Conservation (phyloP, 2,888 invertebrate genomes). For the Lithophane semibrunnea region DNA sequence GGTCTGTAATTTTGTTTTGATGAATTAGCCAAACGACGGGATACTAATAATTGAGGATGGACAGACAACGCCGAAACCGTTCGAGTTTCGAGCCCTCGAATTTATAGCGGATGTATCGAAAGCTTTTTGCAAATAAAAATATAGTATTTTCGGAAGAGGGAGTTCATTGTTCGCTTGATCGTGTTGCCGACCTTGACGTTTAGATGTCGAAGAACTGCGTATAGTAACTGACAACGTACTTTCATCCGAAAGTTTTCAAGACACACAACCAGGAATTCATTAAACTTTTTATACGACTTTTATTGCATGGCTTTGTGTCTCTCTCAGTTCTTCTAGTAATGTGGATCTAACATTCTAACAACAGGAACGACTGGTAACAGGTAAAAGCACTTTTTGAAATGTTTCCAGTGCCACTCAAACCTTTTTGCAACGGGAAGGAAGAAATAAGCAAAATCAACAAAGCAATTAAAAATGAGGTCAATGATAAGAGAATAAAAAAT, state of each 20-base stretch:
- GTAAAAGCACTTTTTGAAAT: slow-evolving; percentile 21
- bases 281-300: slow-evolving; percentile 39
- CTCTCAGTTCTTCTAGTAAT: slow-evolving; percentile 29
- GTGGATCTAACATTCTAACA: slow-evolving; percentile 26
- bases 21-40: slow-evolving; percentile 83
- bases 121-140: slow-evolving; percentile 76
- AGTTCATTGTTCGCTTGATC: slow-evolving; percentile 75
- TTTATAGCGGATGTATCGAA: slow-evolving; percentile 80
- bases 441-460: slow-evolving; percentile 49
- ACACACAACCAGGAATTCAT: slow-evolving; percentile 27
- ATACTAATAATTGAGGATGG: slow-evolving; percentile 79
- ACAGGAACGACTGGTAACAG: slow-evolving; percentile 20
- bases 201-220: slow-evolving; percentile 57
- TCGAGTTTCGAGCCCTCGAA: slow-evolving; percentile 75
- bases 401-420: slow-evolving; percentile 16
- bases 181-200: slow-evolving; percentile 70
- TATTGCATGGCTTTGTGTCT: slow-evolving; percentile 30
- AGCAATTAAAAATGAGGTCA: slow-evolving; percentile 67
- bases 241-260: slow-evolving; percentile 50
- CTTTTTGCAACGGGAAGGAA: slow-evolving; percentile 13
- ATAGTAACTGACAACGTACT: slow-evolving; percentile 30
- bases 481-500: slow-evolving; percentile 63
- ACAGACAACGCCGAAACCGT: slow-evolving; percentile 71
- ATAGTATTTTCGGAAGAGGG: slow-evolving; percentile 69
- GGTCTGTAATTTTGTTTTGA: slow-evolving; percentile 85